Percentiles rank a stretch among this genome's conserved stretches.
These are phyloP conservation scores for Corbicula japonica DNA, from an alignment of 2,888 invertebrate genomes.

Conservation along the genomic window DNA sequence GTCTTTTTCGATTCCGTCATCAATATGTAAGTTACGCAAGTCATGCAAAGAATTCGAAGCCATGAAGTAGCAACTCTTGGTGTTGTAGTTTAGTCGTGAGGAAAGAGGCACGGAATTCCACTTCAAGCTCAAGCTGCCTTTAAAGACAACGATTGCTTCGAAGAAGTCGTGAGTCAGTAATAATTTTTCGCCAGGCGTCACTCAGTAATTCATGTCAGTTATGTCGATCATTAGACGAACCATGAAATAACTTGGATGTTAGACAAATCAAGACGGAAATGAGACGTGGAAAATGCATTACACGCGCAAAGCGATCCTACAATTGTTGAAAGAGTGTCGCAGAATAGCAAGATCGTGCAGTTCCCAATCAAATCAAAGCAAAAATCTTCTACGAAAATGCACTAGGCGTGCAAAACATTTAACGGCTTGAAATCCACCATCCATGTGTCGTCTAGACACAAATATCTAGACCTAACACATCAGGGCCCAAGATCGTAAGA, in stretches of 20 bases:
- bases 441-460: too few species aligned
- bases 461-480: too few species aligned
- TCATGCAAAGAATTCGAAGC: neutral
- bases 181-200: slow-evolving; percentile 30
- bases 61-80: neutral
- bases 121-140: neutral
- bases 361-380: too few species aligned
- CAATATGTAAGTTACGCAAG: neutral
- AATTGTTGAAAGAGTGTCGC: slow-evolving; percentile 12
- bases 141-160: neutral
- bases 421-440: too few species aligned
- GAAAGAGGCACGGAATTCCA: too few species aligned
- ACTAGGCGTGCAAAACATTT: too few species aligned
- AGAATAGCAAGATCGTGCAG: too few species aligned
- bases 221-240: slow-evolving; percentile 23
- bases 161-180: neutral
- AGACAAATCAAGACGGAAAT: slow-evolving; percentile 38
- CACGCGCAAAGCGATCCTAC: slow-evolving; percentile 4
- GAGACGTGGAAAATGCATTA: slow-evolving; percentile 43
- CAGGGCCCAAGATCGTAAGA: too few species aligned
- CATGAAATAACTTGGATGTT: slow-evolving; percentile 46
- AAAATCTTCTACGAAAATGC: too few species aligned
- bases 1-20: neutral
- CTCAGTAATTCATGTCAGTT: slow-evolving; percentile 17
- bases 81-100: too few species aligned